Evolutionary conservation across 37 sponge, comb jelly and placozoan species (phyloP), one percentile per base, ranked within the genome.

Genomic region (Beroe ovata): DNA sequence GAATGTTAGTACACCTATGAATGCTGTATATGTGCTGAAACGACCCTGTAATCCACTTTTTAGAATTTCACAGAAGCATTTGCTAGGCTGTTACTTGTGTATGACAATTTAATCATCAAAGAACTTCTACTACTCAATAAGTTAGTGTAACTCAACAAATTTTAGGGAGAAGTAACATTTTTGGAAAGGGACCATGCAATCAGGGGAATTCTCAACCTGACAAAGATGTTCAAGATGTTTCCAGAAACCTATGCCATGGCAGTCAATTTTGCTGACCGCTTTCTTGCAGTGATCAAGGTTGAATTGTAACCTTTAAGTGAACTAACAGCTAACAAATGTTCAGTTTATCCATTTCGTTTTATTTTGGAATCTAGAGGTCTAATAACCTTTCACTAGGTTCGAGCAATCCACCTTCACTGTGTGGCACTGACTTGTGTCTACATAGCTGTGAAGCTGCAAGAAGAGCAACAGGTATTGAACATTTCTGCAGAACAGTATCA

Each of bases 171-270:
- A 42, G 84, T 77, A 23, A 36, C 84, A 19, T 77, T 77, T 54
- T 35, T 77, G 22, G 84, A 77, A 58, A 29, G 84, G 34, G 84
- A 77, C 28, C 58, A 77, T 35, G 84, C 84, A 8, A 35, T 77
- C 84, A 39, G 84, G 54, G 84, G 84, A 2, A 77, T 77, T 39
- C 54, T 77, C 3, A 77, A 77, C 28, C 28, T 77, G 22, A 77
- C 84, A 47, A 77, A 77, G 23, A 77, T 77, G 84, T 77, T 77
- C 84, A 39, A 42, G 33, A 77, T 77, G 84, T 77, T 77, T 22
- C 84, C 84, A 3, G 54, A 77, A 16, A 77, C 84, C 84, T 77
- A 77, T 39, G 47, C 84, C 21, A 77, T 77, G 84, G 84, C 84
- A n/a, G 84, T 77, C 42, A 77, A 77, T 58, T 77, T 77, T 35